Conservation (phyloP, 2,797 vertebrate genomes). For the Bovichtus variegatus region DNA sequence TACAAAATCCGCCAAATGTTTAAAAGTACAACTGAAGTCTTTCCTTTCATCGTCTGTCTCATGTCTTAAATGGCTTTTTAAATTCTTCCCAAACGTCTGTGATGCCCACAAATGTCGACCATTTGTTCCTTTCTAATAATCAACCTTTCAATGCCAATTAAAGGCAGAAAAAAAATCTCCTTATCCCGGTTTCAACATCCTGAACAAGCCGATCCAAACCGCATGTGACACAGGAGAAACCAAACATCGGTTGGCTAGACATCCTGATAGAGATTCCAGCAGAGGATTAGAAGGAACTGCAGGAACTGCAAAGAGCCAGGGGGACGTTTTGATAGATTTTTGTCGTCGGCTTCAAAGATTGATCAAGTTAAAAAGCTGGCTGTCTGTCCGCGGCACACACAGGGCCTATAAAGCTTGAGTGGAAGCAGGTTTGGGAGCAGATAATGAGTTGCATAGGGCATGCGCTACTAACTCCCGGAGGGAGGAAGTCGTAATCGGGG, state of each 20-base stretch:
- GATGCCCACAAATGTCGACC: constrained; percentile 47
- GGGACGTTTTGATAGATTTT: constrained; percentile 79
- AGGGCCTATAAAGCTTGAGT: constrained; percentile 76
- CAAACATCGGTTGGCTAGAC: constrained; percentile 71
- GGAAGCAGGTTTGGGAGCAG: constrained; percentile 82
- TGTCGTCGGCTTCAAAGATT: constrained; percentile 77
- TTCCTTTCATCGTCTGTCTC: background rate
- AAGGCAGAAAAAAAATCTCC: constrained; percentile 62
- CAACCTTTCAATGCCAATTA: constrained; percentile 71
- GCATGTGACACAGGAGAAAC: constrained; percentile 76
- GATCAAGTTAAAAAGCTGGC: constrained; percentile 79
- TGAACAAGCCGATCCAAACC: constrained; percentile 78
- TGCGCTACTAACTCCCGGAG: constrained; percentile 66
- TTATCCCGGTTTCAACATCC: constrained; percentile 69
- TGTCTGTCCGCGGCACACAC: constrained; percentile 69
- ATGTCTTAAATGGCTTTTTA: constrained; percentile 40
- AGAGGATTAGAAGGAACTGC: constrained; percentile 74
- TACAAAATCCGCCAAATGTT: constrained; percentile 6
- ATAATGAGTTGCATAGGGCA: constrained; percentile 83
- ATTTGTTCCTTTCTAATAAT: constrained; percentile 64
- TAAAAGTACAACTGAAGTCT: background rate
- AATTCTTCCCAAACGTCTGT: constrained; percentile 44
- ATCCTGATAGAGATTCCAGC: constrained; percentile 80
- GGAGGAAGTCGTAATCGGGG: constrained; percentile 71
- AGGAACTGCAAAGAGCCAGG: constrained; percentile 64